phyloP scores from a whole-genome alignment of 2,113 vertebrate species.

The Paratilapia polleni region DNA sequence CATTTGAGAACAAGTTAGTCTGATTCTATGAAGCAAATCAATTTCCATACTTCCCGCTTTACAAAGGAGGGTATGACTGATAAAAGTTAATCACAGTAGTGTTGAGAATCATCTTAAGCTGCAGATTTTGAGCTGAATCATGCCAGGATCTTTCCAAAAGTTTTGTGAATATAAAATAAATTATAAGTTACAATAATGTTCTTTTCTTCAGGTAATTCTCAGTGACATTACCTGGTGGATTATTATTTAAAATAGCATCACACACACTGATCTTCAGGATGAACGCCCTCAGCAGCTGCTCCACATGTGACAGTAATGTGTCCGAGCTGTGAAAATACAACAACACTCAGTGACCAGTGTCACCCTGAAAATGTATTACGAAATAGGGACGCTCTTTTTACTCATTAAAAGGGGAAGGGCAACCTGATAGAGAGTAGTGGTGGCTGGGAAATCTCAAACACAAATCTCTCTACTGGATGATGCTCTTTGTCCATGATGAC shows the following conservation, averaged over 20 bases:
- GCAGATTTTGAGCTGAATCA: not conserved
- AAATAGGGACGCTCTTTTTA: not conserved
- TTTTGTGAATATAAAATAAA: not conserved
- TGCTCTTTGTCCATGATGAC: slow-evolving; percentile 99
- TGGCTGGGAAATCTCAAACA: slow-evolving; percentile 97
- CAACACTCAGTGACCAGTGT: not conserved
- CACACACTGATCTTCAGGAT: slow-evolving; percentile 98
- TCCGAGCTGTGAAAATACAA: slow-evolving; percentile 84
- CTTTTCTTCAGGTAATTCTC: not conserved
- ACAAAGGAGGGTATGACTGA: not conserved
- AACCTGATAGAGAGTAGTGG: slow-evolving; percentile 94
- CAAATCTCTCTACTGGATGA: slow-evolving; percentile 97
- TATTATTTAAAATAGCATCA: slow-evolving; percentile 95
- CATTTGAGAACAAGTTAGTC: not conserved
- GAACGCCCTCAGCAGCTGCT: slow-evolving; percentile 94
- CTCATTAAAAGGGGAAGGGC: not conserved
- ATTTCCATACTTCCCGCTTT: not conserved
- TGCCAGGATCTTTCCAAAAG: not conserved
- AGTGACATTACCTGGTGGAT: slow-evolving; percentile 88
- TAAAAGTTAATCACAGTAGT: not conserved
- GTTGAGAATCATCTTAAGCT: not conserved
- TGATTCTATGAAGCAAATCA: not conserved
- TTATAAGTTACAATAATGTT: not conserved
- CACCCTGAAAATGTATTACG: not conserved
- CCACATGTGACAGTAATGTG: slow-evolving; percentile 91